These are phyloP conservation scores for Zaprionus tsacasi DNA, from an alignment of 1,140 invertebrate genomes.

Conservation along the genomic window DNA sequence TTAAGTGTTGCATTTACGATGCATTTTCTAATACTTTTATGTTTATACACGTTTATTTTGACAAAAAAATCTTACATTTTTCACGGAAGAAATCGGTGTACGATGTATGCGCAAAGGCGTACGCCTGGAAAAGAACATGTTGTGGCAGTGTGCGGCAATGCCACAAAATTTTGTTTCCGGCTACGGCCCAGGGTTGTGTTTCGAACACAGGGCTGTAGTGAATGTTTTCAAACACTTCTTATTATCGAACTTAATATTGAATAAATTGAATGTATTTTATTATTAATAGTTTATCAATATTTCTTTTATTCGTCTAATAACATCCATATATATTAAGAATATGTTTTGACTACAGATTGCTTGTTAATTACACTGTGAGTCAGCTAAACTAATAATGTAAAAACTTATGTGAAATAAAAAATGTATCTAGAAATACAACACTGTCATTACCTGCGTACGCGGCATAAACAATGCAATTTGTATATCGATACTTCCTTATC, in stretches of 20 bases:
- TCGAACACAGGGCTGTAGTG: slow-evolving; percentile 40
- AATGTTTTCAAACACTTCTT: not conserved
- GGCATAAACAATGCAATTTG: not conserved
- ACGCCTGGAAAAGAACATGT: slow-evolving; percentile 84
- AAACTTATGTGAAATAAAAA: not conserved
- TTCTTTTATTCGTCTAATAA: not conserved
- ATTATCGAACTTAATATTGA: slow-evolving; percentile 28
- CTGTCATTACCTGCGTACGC: not conserved
- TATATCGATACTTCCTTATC: slow-evolving; percentile 21
- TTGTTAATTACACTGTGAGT: not conserved
- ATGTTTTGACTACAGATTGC: not conserved
- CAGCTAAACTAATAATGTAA: not conserved
- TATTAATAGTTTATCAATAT: not conserved
- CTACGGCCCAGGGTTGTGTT: slow-evolving; percentile 55
- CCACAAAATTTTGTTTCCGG: slow-evolving; percentile 60
- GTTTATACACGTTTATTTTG: slow-evolving; percentile 50
- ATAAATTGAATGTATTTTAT: not conserved
- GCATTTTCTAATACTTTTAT: slow-evolving; percentile 39
- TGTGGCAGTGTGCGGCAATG: slow-evolving; percentile 68
- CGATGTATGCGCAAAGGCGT: slow-evolving; percentile 84
- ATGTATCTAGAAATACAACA: too few species aligned
- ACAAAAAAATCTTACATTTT: slow-evolving; percentile 77
- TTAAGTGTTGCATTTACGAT: slow-evolving; percentile 13
- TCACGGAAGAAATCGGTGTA: slow-evolving; percentile 76
- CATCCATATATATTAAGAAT: not conserved